Conservation (phyloP, 2,888 invertebrate species). For the Drosophila antonietae region DNA sequence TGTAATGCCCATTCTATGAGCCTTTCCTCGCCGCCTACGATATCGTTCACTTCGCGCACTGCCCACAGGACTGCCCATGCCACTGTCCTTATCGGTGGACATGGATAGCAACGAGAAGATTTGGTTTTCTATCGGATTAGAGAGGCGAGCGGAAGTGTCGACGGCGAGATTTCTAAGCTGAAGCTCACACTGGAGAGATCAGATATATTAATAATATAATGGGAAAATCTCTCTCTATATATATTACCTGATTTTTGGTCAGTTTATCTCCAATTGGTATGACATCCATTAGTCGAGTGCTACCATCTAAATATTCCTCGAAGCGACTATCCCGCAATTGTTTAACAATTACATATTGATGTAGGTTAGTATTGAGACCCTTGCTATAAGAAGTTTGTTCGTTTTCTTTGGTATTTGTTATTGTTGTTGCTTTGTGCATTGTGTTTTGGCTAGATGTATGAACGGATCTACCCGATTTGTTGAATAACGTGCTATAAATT, state of each 20-base stretch:
- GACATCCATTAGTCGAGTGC: constrained; percentile 75
- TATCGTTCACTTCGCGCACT: constrained; percentile 83
- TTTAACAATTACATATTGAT: constrained; percentile 76
- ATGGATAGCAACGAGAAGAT: constrained; percentile 78
- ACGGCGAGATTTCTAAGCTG: constrained; percentile 77
- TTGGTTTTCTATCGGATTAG: constrained; percentile 29
- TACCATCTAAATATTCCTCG: constrained; percentile 80
- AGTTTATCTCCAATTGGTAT: constrained; percentile 60
- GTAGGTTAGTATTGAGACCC: constrained; percentile 26
- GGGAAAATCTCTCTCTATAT: no score
- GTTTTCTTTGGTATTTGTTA: constrained; percentile 65
- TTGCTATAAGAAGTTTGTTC: constrained; percentile 7
- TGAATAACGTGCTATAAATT: constrained; percentile 19
- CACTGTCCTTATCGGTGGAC: constrained; percentile 83
- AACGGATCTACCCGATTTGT: constrained; percentile 33
- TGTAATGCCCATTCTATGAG: constrained; percentile 58
- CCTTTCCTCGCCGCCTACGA: constrained; percentile 70
- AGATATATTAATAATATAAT: not conserved
- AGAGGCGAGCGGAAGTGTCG: constrained; percentile 24
- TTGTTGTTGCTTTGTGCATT: constrained; percentile 45
- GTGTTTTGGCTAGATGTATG: constrained; percentile 32
- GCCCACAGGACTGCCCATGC: constrained; percentile 84
- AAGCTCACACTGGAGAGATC: constrained; percentile 75
- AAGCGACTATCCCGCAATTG: constrained; percentile 69
- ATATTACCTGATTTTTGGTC: constrained; percentile 51